Base-by-base conservation (phyloP, 1,140 invertebrate species). In the Hycleus cichorii region DNA sequence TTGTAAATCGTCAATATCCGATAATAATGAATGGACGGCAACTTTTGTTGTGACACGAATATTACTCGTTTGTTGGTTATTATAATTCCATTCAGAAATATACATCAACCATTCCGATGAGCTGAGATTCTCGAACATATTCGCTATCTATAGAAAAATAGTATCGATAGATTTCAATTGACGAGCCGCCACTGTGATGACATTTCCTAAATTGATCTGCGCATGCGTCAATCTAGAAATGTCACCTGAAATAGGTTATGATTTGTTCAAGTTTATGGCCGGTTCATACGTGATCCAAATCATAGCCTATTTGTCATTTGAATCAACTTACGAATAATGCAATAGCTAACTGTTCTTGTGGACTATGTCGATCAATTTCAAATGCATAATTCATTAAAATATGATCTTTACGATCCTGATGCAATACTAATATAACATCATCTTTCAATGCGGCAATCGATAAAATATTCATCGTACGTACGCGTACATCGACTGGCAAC, bases 31-130 rank as follows among this genome's bases (percentile, higher is more conserved):
- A 71, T 95, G 91, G 2, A 95, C 91, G 9, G 89, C 89, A 24
- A 93, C 87, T 79, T 93, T 91, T 3, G 91, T 94, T 18, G 91
- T 95, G 4, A 91, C 90, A 32, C 91, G 79, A 63, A 93, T 93
- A 73, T 96, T 96, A 63, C 89, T 93, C 44, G 90, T 85, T 57
- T 80, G 81, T 62, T 85, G 81, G 10, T 82, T 84, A 51, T 81
- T 80, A 64, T 85, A 82, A 26, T 83, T 81, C 92, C 92, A 95
- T 73, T 94, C 91, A 11, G 90, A 93, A 69, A 95, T 94, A 74
- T 95, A 95, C 60, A 95, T 77, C 62, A 95, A 70, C 92, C 93
- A 95, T 75, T 96, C 93, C 0, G 90, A 93, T 47, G 90, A 89
- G 62, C 88, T 90, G 0, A 90, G 76, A 73, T 92, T 90, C 71